These are phyloP conservation scores for Phengaris arion DNA, from an alignment of 2,888 invertebrate species.

Conservation along the genomic window DNA sequence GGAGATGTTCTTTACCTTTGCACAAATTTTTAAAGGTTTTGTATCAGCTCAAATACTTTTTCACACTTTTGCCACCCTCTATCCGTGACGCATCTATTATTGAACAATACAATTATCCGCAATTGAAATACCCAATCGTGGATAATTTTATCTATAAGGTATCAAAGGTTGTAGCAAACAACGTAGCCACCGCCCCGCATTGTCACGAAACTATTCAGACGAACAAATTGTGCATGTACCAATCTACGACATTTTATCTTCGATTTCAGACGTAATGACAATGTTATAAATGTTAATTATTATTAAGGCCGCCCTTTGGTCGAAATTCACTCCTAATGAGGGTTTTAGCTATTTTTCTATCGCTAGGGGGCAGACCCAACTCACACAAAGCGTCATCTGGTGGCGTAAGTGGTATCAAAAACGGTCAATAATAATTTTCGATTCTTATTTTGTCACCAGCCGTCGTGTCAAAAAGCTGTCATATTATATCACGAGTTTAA, in stretches of 20 bases:
- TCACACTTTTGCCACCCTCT: not conserved
- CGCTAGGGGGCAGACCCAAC: too few relatives aligned
- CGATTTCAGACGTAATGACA: not conserved
- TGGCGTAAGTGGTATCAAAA: too few relatives aligned
- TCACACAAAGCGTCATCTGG: too few relatives aligned
- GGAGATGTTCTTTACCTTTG: too few relatives aligned
- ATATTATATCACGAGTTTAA: too few relatives aligned
- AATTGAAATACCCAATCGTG: not conserved
- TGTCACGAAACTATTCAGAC: not conserved
- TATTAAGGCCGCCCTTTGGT: too few relatives aligned
- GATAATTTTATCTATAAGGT: not conserved
- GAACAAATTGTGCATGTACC: not conserved
- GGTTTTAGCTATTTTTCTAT: too few relatives aligned
- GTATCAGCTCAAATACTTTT: not conserved
- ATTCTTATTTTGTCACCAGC: too few relatives aligned
- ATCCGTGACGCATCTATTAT: not conserved
- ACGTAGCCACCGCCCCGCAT: constrained; percentile 4
- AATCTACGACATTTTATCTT: not conserved
- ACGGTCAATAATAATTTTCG: too few relatives aligned
- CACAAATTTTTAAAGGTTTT: too few relatives aligned
- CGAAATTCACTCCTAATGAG: too few relatives aligned
- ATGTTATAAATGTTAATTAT: not conserved
- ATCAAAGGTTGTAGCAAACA: constrained; percentile 4
- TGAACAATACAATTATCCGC: not conserved
- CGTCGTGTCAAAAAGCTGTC: too few relatives aligned